These are phyloP conservation scores for Dichetophora obliterata DNA, from an alignment of 2,888 invertebrate genomes.

Conservation along the genomic window DNA sequence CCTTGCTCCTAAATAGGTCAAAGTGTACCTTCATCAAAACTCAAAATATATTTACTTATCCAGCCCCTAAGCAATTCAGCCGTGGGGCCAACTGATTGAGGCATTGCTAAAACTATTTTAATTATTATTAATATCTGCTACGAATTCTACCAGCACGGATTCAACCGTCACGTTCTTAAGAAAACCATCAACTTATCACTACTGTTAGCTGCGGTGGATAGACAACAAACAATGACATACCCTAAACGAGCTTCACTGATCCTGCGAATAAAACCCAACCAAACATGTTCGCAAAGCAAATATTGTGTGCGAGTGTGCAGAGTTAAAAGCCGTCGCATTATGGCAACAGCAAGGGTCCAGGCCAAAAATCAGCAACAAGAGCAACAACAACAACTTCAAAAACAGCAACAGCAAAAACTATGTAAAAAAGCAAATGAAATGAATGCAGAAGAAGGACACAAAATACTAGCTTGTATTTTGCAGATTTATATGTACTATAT, in stretches of 20 bases:
- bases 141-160: no score
- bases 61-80: no score
- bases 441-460: no score
- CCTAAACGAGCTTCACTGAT: background rate
- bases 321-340: constrained; percentile 1
- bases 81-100: no score
- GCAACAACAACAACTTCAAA: background rate
- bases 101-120: no score
- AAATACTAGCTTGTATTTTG: no score
- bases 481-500: background rate
- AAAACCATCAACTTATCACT: background rate
- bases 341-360: background rate
- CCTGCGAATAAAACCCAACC: background rate
- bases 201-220: background rate
- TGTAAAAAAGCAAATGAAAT: no score
- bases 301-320: background rate
- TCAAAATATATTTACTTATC: no score
- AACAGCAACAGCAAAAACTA: no score
- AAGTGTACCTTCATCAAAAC: no score
- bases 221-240: background rate
- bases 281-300: background rate
- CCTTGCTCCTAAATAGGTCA: no score
- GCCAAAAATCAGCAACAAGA: background rate
- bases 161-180: background rate
- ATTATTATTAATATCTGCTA: no score